Evolutionary conservation across 1,140 invertebrate species (phyloP).

Genomic region (Colletes latitarsis): DNA sequence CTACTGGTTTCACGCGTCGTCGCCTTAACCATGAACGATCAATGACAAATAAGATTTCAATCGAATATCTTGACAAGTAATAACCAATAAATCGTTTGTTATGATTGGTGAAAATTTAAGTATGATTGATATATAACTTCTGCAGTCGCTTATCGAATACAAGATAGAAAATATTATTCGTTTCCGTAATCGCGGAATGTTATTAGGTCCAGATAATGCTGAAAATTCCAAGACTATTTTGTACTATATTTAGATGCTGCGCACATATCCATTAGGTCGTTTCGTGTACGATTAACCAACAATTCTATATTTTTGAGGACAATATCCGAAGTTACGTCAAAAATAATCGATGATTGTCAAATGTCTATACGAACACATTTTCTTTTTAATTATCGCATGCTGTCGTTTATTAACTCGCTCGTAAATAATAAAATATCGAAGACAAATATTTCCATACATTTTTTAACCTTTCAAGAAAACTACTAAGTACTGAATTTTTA

Average conservation of each 20-base stretch:
- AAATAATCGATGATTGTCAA: constrained; percentile 10
- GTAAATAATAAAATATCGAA: not conserved
- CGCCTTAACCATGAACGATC: constrained; percentile 1
- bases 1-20: not conserved
- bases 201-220: not conserved
- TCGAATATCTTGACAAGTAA: not conserved
- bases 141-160: not conserved
- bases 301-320: constrained; percentile 46
- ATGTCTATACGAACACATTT: not conserved
- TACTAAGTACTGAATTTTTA: not conserved
- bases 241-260: constrained; percentile 8
- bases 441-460: not conserved
- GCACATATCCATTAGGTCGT: constrained; percentile 2
- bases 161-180: not conserved
- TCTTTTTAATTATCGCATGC: not conserved
- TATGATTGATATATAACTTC: not conserved
- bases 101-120: not conserved
- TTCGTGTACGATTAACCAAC: constrained; percentile 1
- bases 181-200: not conserved
- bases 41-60: not conserved
- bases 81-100: too few relatives aligned
- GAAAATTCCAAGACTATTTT: not conserved
- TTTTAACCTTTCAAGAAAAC: not conserved
- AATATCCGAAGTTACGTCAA: constrained; percentile 23
- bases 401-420: not conserved